Evolutionary conservation across 1,140 invertebrate genomes (phyloP), one percentile per base, ranked within the genome.

Genomic region (Adoxophyes honmai): DNA sequence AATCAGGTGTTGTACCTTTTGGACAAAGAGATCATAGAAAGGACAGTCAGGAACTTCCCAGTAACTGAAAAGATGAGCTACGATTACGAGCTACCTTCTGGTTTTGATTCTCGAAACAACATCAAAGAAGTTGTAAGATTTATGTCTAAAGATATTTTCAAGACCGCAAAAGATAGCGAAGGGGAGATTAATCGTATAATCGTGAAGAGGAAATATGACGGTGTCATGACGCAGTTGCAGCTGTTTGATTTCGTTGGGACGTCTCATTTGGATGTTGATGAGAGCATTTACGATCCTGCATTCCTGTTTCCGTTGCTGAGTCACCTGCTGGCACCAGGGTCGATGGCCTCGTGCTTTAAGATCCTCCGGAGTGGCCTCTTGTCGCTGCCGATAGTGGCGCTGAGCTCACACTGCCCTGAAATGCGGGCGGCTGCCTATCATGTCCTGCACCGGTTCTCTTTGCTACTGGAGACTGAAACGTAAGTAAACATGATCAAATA

Each of bases 1-100:
- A 90, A 91, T 34, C 93, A 96, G 86, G 91, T 96, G 14, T 78
- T 96, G 44, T 93, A 94, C 65, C 85, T 95, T 55, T 90, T 96
- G 18, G 90, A 94, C 14, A 86, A 85, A 57, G 90, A 93, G 5
- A 83, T 86, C 0, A 91, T 95, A 9, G 86, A 90, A 7, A 90
- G 90, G 18, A 96, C 95, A 1, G 91, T 96, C 1, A 89, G 90
- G 66, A 90, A 94, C 68, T 96, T 94, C 78, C 94, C 94, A 10
- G 74, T 85, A 0, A 78, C 68, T 21, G 77, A 86, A 55, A 78
- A 70, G 53, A 60, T 87, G 6, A 70, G 75, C n/a, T 87, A 87
- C 48, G 62, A 72, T 56, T 86, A 77, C 59, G 68, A 77, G 52
- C 39, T 83, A 16, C 60, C 70, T 1, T 37, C 63, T 28, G 6